phyloP scores from a whole-genome alignment of 2,888 invertebrate genomes.

The Cosmia pyralina region DNA sequence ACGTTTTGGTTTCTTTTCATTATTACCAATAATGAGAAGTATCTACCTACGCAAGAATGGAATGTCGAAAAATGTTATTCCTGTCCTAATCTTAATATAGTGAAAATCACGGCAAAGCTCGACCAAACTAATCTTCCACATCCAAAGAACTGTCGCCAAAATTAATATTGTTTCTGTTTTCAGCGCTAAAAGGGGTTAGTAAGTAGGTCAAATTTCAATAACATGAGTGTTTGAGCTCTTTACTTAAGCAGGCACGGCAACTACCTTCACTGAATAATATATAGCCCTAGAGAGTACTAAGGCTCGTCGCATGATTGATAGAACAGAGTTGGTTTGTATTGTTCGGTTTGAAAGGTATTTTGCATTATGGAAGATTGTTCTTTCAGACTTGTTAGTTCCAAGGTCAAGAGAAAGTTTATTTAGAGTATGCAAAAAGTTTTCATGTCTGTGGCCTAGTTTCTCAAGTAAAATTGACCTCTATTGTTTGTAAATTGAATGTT shows the following conservation, averaged over 20 bases:
- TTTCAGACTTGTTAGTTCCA: neutral
- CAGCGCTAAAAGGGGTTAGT: constrained; percentile 54
- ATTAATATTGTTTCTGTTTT: constrained; percentile 49
- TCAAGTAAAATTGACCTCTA: neutral
- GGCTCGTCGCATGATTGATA: constrained; percentile 31
- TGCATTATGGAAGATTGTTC: constrained; percentile 8
- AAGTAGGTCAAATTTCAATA: constrained; percentile 58
- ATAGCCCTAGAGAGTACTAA: constrained; percentile 39
- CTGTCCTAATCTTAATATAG: neutral
- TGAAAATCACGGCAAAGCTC: neutral
- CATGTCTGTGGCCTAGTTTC: neutral
- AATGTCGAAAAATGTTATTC: neutral
- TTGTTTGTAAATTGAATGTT: neutral
- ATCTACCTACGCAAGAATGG: neutral
- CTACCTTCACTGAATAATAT: constrained; percentile 47
- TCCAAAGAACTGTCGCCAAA: constrained; percentile 28
- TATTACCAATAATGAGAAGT: neutral
- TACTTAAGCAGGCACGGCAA: constrained; percentile 53
- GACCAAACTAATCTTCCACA: constrained; percentile 1
- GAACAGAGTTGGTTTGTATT: constrained; percentile 12
- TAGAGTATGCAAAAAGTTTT: neutral
- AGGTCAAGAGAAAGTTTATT: constrained; percentile 17
- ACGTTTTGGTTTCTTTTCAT: neutral
- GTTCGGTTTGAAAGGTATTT: constrained; percentile 9
- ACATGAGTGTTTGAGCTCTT: constrained; percentile 48